Evolutionary conservation across 2,888 invertebrate species (phyloP).

Genomic region (Meloe dianella): DNA sequence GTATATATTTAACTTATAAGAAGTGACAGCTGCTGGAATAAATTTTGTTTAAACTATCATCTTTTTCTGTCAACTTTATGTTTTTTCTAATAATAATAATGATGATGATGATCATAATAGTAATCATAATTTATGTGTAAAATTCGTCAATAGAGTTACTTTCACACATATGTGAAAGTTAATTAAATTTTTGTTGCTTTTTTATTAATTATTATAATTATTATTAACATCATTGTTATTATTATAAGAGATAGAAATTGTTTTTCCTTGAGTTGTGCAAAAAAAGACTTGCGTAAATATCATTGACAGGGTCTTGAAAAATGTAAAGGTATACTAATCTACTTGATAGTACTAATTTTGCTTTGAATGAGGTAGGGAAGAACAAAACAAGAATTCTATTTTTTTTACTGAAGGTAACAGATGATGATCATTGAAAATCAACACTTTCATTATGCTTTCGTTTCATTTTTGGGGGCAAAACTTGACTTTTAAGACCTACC

Average conservation of each 20-base stretch:
- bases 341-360: no score
- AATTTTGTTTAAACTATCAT: not conserved
- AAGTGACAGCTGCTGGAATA: constrained; percentile 1
- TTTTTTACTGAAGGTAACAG: no score
- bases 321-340: no score
- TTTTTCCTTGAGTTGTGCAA: not conserved
- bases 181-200: not conserved
- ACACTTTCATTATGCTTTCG: no score
- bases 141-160: no score
- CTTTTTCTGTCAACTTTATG: not conserved
- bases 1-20: not conserved
- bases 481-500: no score
- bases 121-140: no score
- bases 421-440: no score
- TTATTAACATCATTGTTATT: not conserved
- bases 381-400: no score
- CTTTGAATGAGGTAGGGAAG: no score
- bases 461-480: no score
- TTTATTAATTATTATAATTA: not conserved
- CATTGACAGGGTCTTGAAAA: not conserved
- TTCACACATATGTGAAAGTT: not conserved
- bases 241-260: not conserved
- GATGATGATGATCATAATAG: not conserved
- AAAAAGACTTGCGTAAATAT: not conserved
- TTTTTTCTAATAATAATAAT: not conserved